phyloP scores from a whole-genome alignment of 1,140 invertebrate genomes.

The Scaptomyza pallida region DNA sequence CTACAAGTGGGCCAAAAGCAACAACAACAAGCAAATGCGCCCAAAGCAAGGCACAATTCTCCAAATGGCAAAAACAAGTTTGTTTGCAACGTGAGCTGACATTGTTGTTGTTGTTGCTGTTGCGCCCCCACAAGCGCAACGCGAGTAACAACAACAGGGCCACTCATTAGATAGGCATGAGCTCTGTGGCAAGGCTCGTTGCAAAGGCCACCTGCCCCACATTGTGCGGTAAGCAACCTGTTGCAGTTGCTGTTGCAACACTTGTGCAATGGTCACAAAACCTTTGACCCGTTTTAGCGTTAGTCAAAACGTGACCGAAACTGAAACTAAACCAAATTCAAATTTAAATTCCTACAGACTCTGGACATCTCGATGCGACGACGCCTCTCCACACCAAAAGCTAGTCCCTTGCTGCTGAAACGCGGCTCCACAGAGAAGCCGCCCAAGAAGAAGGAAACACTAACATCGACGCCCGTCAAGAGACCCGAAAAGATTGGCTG shows the following conservation, averaged over 20 bases:
- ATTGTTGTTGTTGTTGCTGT: conserved; percentile 35
- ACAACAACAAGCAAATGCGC: no score
- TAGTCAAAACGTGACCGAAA: conserved; percentile 8
- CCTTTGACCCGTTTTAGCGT: conserved; percentile 37
- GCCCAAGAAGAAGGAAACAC: conserved; percentile 61
- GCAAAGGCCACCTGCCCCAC: conserved; percentile 79
- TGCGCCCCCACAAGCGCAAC: conserved; percentile 15
- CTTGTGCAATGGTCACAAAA: conserved; percentile 52
- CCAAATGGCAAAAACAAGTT: conserved; percentile 69
- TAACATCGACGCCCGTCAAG: conserved; percentile 51
- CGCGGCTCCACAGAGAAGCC: conserved; percentile 75
- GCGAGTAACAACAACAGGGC: conserved; percentile 13
- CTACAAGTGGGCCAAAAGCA: conserved; percentile 74
- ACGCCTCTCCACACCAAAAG: conserved; percentile 89
- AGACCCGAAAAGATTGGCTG: conserved; percentile 84
- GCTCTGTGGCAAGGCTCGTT: conserved; percentile 45
- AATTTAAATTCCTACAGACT: conserved; percentile 43
- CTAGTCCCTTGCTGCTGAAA: conserved; percentile 86
- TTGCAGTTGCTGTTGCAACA: conserved; percentile 45
- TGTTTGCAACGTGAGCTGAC: conserved; percentile 42
- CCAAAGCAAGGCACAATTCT: conserved; percentile 45
- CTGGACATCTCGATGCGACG: conserved; percentile 86
- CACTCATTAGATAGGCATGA: conserved; percentile 43
- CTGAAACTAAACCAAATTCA: conserved; percentile 7
- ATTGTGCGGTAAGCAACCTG: conserved; percentile 62